Base-by-base conservation (phyloP, 2,113 vertebrate species). In the Podiceps cristatus region DNA sequence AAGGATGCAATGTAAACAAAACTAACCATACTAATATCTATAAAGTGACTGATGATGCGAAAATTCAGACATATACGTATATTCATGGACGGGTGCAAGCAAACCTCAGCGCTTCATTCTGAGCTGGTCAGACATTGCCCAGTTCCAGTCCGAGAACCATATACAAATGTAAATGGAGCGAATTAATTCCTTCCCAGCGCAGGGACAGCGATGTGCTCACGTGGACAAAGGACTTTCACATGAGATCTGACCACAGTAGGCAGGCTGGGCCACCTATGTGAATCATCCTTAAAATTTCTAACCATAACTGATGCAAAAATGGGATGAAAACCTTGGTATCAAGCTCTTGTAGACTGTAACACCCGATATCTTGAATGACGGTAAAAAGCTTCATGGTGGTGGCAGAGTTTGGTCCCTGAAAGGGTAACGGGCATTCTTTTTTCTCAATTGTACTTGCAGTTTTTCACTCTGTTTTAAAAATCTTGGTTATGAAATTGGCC, bases 241-340 rank as follows among this genome's bases (percentile, higher is more conserved):
- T 0, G 1, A 63, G 29, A 6, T 24, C 29, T 85, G 15, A 76
- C 24, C 5, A 56, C 17, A 33, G 18, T 2, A n/a, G 33, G 20
- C 29, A 7, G n/a, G 50, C 31, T 53, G n/a, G 31, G 18, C 13
- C 74, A 58, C 18, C 50, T 33, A 0, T 18, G 58, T 35, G 53
- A 85, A 62, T 42, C n/a, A 50, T 33, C 31, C 60, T 45, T 33
- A 50, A 50, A 5, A 77, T 25, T 47, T 60, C 13, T 66, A 7
- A 76, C 16, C 0, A 2, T 7, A 16, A 58, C 8, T 31, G 28
- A 24, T 6, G 42, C 3, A 59, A 40, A 90, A 85, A 40, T 20
- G 17, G 29, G 15, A 9, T 55, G 27, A 67, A 42, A 37, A 7
- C 5, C 62, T 71, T 16, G 9, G 6, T 44, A 19, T 69, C 37